Evolutionary conservation across 2,797 vertebrate species (phyloP).

Genomic region (Coendou prehensilis): DNA sequence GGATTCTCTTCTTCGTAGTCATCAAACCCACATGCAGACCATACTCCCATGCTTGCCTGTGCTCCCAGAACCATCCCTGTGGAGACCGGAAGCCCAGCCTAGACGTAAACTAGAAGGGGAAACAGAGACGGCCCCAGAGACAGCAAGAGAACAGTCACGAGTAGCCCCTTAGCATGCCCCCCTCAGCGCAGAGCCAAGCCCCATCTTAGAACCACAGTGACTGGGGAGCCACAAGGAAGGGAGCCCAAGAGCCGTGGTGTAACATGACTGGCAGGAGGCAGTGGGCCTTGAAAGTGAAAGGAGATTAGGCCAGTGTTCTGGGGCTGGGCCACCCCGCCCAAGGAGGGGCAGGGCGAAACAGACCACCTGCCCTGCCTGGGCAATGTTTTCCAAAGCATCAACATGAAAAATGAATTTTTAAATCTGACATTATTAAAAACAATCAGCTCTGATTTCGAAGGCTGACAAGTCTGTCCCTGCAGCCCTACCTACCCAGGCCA

Average conservation of each 20-base stretch:
- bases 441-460: slow-evolving; percentile 89
- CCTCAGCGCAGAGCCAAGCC: slow-evolving; percentile 83
- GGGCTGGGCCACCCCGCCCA: slow-evolving; percentile 69
- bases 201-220: slow-evolving; percentile 84
- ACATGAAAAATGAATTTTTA: slow-evolving; percentile 87
- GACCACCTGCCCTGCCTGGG: slow-evolving; percentile 77
- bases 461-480: slow-evolving; percentile 68
- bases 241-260: slow-evolving; percentile 80
- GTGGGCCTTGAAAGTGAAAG: slow-evolving; percentile 81
- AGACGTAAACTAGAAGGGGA: not conserved
- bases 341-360: not conserved
- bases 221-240: slow-evolving; percentile 83
- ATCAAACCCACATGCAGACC: no score
- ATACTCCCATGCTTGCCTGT: not conserved
- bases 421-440: slow-evolving; percentile 88
- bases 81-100: not conserved
- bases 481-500: not conserved
- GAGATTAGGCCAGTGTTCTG: slow-evolving; percentile 85
- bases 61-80: not conserved
- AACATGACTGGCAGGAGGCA: slow-evolving; percentile 83
- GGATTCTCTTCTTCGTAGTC: not conserved
- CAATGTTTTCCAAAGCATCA: slow-evolving; percentile 85
- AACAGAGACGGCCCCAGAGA: slow-evolving; percentile 60
- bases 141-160: slow-evolving; percentile 40
- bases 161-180: slow-evolving; percentile 68